Base-by-base conservation (phyloP, 2,888 invertebrate species). In the Onchidella celtica region DNA sequence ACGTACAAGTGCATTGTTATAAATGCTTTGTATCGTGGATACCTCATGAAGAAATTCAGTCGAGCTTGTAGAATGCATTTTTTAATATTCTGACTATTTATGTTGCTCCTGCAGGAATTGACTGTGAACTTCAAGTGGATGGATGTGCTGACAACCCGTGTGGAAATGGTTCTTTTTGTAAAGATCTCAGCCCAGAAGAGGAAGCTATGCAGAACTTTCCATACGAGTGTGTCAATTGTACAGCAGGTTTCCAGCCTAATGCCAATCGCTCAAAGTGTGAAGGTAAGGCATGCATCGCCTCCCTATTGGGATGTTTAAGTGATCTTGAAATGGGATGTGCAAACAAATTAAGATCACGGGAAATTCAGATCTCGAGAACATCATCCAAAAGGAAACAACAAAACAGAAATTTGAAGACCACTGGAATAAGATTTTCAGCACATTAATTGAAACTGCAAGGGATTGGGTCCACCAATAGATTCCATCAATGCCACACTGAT, bases 211-310 rank as follows among this genome's bases (percentile, higher is more conserved):
- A 55, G 21, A 72, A 78, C 2, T 11, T 68, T 0, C 40, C 80
- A 4, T 82, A 78, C 75, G 80, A 63, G 4, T 84, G 84, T 47
- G 69, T 57, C 69, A 77, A 84, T 17, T 89, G 88, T 32, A 86
- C 88, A 0, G 11, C n/a, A 17, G 88, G 88, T 0, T 88, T 11
- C 17, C 17, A 6, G 17, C 47, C 17, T 17, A 47, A 47, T 79
- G 0, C 9, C 3, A 70, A 66, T 2, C 27, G 36, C n/a, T 63
- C 69, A 17, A 81, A 79, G 24, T 86, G 85, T 76, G 34, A 82
- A 17, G 74, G 70, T 61, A 61, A 78, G 63, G 17, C 6, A 47
- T 47, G n/a, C n/a, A n/a, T n/a, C n/a, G n/a, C n/a, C n/a, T n/a
- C n/a, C n/a, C n/a, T n/a, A 47, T 47, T 47, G 17, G 9, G 17